A percentile compares a stretch with the other conserved stretches of the same genome.
Evolutionary conservation across 2,113 vertebrate species (phyloP).

Genomic region (Corapipo altera): DNA sequence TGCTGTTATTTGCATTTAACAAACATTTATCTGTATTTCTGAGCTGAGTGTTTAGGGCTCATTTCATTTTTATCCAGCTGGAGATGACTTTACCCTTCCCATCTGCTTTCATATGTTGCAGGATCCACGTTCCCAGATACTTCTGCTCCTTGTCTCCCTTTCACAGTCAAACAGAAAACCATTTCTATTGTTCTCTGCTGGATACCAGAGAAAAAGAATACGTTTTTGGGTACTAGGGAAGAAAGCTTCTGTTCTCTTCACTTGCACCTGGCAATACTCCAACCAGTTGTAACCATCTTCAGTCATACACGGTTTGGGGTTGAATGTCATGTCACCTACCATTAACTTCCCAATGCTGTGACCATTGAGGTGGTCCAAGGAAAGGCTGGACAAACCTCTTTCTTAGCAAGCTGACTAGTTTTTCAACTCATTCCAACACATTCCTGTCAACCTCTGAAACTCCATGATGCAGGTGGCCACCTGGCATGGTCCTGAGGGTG

Average conservation of each 20-base stretch:
- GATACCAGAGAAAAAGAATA: not conserved
- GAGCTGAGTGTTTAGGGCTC: not conserved
- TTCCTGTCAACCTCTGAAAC: not conserved
- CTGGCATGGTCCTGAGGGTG: not conserved
- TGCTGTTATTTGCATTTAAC: not conserved
- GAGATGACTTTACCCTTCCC: not conserved
- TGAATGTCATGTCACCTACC: not conserved
- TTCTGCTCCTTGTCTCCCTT: not conserved
- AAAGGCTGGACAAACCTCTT: not conserved
- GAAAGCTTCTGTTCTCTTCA: not conserved
- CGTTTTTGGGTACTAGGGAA: not conserved
- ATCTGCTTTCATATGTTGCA: not conserved
- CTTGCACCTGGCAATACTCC: not conserved
- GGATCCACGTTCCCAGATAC: not conserved
- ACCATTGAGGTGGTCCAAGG: not conserved
- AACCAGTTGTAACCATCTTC: not conserved
- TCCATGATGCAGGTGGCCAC: not conserved
- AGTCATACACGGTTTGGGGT: accelerated
- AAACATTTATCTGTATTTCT: not conserved
- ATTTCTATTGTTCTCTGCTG: not conserved
- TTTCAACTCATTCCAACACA: not conserved
- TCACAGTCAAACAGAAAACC: not conserved
- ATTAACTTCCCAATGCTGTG: not conserved
- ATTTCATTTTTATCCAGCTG: not conserved
- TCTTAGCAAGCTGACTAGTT: not conserved